Base-by-base conservation (phyloP, 1,140 invertebrate species). In the Trinorchestia longiramus region DNA sequence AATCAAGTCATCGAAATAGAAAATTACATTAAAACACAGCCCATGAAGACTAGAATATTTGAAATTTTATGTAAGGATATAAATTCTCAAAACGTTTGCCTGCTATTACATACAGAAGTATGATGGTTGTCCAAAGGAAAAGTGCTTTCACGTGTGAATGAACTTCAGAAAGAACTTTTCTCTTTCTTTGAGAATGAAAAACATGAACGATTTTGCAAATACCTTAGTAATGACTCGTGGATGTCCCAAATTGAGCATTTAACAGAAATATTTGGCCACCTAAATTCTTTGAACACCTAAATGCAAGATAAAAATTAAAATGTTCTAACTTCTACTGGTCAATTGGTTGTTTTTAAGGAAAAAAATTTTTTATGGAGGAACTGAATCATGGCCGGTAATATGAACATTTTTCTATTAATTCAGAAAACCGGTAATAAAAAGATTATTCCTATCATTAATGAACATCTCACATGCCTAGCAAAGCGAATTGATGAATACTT, bases 1-100 rank as follows among this genome's bases (percentile, higher is more conserved):
- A 77, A 96, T 94, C 90, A 96, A 96, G 95, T 96, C 11, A 94
- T 96, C 45, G 62, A 77, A 77, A 77, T 77, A 36, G 62, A 23
- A 77, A 77, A 77, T 77, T 77, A 77, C 62, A 77, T 77, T 77
- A 77, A 77, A 77, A 77, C 62, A 77, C 28, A 28, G 62, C 62
- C 8, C 28, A 28, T 77, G 62, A 77, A 77, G 62, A 77, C 62
- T 77, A 77, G 62, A 36, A 77, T 77, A 77, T 77, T 77, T 77
- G 62, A 77, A 28, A 77, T 23, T 11, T 77, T 77, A 77, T 77
- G 62, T 28, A 77, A 77, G 8, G 62, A 94, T 36, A 19, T 62
- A 44, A 44, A 95, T 95, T 47, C 95, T 62, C 95, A 95, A 41
- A 0, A 95, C 36, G 42, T 44, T 43, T 53, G 44, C 95, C 42